These are phyloP conservation scores for Cloeon dipterum DNA, from an alignment of 2,888 invertebrate genomes.

Conservation along the genomic window DNA sequence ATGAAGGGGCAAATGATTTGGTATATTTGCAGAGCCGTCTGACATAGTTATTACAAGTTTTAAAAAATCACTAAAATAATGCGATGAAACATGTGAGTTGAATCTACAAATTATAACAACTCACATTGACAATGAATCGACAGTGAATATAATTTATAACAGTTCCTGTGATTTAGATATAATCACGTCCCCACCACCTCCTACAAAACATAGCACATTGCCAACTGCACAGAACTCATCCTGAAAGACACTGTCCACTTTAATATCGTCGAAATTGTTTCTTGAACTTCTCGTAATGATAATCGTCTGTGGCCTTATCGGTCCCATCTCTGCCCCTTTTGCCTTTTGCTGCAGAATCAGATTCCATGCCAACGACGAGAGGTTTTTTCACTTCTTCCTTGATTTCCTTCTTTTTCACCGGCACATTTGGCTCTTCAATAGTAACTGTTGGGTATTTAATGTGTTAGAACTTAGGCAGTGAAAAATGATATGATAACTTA, in stretches of 20 bases:
- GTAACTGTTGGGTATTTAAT: constrained; percentile 37
- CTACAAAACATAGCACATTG: too few relatives aligned
- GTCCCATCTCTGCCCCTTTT: constrained; percentile 29
- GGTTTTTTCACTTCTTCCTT: constrained; percentile 23
- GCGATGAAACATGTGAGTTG: too few relatives aligned
- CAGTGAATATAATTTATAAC: too few relatives aligned
- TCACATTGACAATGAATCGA: too few relatives aligned
- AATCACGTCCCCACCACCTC: too few relatives aligned
- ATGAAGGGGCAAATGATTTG: background rate
- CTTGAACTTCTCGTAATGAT: constrained; percentile 89
- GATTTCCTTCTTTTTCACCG: constrained; percentile 29
- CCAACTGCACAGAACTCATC: too few relatives aligned
- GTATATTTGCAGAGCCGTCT: background rate
- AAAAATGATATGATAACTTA: constrained; percentile 28
- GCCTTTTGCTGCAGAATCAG: constrained; percentile 12
- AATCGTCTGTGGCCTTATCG: constrained; percentile 90
- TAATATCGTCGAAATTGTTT: constrained; percentile 81
- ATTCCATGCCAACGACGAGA: constrained; percentile 12
- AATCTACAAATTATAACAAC: too few relatives aligned
- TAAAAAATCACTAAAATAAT: too few relatives aligned
- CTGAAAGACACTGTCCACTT: constrained; percentile 10
- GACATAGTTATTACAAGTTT: too few relatives aligned
- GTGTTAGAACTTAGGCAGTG: background rate
- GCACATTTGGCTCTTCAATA: constrained; percentile 43
- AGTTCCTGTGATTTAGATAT: too few relatives aligned